A percentile compares a stretch with the other conserved stretches of the same genome.
These are phyloP conservation scores for Glareola pratincola DNA, from an alignment of 2,113 vertebrate genomes.

Conservation along the genomic window DNA sequence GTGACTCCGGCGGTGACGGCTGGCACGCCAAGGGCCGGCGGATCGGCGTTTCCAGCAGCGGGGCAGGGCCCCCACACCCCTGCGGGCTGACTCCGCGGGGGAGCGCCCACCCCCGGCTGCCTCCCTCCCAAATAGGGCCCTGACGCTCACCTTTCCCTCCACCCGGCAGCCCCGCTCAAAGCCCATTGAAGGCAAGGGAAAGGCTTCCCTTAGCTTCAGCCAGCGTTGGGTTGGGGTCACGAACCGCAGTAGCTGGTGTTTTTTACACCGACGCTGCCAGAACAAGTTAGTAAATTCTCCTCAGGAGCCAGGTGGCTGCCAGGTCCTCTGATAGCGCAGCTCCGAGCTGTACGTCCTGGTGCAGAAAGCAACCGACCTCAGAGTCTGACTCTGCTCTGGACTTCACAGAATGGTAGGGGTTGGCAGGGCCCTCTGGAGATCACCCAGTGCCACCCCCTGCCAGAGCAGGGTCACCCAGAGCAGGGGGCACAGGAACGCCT, in stretches of 20 bases:
- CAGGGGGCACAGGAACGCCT: no score
- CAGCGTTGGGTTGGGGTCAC: accelerated
- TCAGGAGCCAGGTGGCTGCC: neutral
- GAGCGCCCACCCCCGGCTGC: neutral
- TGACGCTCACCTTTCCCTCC: neutral
- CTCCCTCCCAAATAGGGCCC: neutral
- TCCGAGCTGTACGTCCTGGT: neutral
- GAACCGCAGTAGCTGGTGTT: neutral
- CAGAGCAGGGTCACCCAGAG: no score
- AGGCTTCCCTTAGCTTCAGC: neutral
- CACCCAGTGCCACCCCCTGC: no score
- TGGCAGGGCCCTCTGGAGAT: no score
- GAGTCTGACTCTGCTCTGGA: neutral
- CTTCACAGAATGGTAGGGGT: neutral
- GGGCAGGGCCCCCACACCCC: neutral
- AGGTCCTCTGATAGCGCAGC: accelerated
- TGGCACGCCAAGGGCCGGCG: accelerated
- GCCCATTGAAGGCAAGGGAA: neutral
- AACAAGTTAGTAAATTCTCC: neutral
- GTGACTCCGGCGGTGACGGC: accelerated
- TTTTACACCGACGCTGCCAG: neutral
- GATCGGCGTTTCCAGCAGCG: accelerated
- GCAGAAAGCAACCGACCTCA: neutral
- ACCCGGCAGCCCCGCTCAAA: neutral
- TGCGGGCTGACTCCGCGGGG: neutral